A percentile compares a stretch with the other conserved stretches of the same genome.
Evolutionary conservation across 2,113 vertebrate genomes (phyloP).

Genomic region (Grantiella picta): DNA sequence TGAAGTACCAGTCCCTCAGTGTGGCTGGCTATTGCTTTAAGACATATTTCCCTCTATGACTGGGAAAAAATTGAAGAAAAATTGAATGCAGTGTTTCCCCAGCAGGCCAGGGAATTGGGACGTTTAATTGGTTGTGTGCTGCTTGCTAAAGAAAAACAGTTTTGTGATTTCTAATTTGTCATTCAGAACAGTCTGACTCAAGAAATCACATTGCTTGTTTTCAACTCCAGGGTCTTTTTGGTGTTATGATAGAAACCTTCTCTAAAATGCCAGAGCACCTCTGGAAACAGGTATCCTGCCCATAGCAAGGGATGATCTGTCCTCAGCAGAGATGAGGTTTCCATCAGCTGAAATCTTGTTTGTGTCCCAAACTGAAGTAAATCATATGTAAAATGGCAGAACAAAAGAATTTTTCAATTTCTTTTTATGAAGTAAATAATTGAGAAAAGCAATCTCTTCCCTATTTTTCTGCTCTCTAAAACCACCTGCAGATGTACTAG

Average conservation of each 20-base stretch:
- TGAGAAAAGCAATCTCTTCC: not conserved
- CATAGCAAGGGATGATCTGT: not conserved
- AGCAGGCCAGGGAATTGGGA: not conserved
- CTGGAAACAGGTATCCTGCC: not conserved
- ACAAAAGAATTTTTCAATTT: not conserved
- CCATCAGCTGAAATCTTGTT: not conserved
- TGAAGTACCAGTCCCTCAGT: not conserved
- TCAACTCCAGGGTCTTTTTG: not conserved
- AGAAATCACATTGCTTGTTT: not conserved
- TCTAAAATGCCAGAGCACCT: not conserved
- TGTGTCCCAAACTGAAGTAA: not conserved
- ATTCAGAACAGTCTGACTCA: not conserved
- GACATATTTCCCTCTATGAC: not conserved
- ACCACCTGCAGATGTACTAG: not conserved
- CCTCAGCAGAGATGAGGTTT: not conserved
- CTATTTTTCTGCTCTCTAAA: not conserved
- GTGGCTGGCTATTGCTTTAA: not conserved
- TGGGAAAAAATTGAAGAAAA: not conserved
- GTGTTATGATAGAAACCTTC: not conserved
- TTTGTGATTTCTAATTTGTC: constrained; percentile 7
- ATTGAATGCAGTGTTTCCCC: not conserved
- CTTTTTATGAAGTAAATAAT: not conserved
- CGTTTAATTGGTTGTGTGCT: not conserved
- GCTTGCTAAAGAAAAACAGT: not conserved
- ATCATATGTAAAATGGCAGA: not conserved